Conservation (phyloP, 92 coral and sea anemone genomes). For the Diadumene lineata region DNA sequence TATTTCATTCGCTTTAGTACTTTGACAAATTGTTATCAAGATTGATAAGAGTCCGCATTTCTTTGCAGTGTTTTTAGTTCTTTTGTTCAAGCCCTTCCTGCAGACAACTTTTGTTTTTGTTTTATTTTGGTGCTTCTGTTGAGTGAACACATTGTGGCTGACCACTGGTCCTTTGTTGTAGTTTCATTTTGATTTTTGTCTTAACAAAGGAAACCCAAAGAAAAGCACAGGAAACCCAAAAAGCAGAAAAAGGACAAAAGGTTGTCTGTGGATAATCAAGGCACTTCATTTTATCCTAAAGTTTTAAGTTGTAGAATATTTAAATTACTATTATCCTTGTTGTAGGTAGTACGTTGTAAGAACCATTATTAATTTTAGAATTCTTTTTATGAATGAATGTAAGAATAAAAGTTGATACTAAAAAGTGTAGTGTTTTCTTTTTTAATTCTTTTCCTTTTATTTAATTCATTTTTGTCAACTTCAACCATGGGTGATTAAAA, state of each 20-base stretch:
- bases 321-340: slow-evolving; percentile 16
- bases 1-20: slow-evolving; percentile 8
- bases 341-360: slow-evolving; percentile 14
- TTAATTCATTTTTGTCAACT: not conserved
- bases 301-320: slow-evolving; percentile 28
- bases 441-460: not conserved
- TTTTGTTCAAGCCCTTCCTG: too few species aligned
- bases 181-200: too few species aligned
- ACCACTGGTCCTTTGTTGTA: too few species aligned
- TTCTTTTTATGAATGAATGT: slow-evolving; percentile 39
- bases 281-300: slow-evolving; percentile 19
- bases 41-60: not conserved
- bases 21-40: slow-evolving; percentile 4
- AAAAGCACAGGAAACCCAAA: too few species aligned
- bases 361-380: slow-evolving; percentile 19
- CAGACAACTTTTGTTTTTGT: too few species aligned
- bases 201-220: too few species aligned
- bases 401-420: slow-evolving; percentile 22
- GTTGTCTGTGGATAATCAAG: too few species aligned
- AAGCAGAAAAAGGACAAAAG: too few species aligned
- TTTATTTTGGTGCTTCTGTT: slow-evolving; percentile 8
- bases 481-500: too few species aligned
- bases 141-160: too few species aligned
- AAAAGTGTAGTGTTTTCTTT: not conserved
- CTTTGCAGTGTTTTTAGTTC: too few species aligned